phyloP scores from a whole-genome alignment of 2,888 invertebrate species.

The Laothoe populi region DNA sequence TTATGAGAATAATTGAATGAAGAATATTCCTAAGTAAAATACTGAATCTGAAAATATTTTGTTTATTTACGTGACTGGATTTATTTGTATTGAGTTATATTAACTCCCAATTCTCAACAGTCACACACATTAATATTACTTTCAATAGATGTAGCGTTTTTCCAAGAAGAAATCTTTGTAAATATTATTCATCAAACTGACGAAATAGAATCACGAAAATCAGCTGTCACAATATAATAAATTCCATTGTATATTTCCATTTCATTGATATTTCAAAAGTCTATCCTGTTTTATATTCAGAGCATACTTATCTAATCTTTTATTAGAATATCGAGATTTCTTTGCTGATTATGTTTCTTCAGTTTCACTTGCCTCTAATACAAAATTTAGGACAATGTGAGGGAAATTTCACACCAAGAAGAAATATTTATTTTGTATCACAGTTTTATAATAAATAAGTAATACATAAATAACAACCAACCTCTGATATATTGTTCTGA shows the following conservation, averaged over 20 bases:
- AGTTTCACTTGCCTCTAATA: neutral
- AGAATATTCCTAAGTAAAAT: no score
- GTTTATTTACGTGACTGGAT: no score
- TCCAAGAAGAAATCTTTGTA: neutral
- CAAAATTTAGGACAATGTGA: slow-evolving; percentile 8
- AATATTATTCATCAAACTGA: neutral
- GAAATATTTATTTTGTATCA: no score
- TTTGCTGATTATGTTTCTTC: neutral
- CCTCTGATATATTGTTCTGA: no score
- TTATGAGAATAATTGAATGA: no score
- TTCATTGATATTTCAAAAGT: slow-evolving; percentile 1
- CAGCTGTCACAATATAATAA: slow-evolving; percentile 5
- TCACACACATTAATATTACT: neutral
- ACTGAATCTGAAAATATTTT: no score
- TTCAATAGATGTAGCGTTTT: neutral
- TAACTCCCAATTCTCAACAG: no score
- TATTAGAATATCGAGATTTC: slow-evolving; percentile 4
- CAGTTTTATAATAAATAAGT: no score
- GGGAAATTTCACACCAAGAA: no score
- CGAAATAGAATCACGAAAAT: neutral
- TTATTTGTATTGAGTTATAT: no score
- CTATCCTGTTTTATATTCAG: slow-evolving; percentile 14
- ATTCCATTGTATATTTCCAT: slow-evolving; percentile 1
- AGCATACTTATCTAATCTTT: slow-evolving; percentile 9
- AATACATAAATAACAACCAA: no score